Base-by-base conservation (phyloP, 2,888 invertebrate species). In the Ormyrus thymus region DNA sequence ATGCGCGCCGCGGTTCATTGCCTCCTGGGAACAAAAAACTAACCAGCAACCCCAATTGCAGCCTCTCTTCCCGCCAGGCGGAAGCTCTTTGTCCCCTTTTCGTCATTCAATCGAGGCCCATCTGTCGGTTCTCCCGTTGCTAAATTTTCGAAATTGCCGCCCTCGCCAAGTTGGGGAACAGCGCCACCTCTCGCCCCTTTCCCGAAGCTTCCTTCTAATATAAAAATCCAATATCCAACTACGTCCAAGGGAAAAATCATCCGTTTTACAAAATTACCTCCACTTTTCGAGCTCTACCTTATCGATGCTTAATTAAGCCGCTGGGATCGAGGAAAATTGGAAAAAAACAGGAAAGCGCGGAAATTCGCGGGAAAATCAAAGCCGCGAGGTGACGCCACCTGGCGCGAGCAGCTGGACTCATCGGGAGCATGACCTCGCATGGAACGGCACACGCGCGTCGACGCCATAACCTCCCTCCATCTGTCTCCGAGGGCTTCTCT, bases 141-240 rank as follows among this genome's bases (percentile, higher is more conserved):
- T 9, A 45, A n/a, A 66, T 69, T 51, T 78, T 78, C 43, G 9
- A 78, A 78, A 59, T 70, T 78, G 10, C 69, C 78, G 74, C 74
- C 29, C 48, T n/a, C 9, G 58, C 15, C 6, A 1, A 58, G 13
- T 13, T n/a, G 4, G 1, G 4, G 3, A 29, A 29, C 29, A 29
- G 29, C 29, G 29, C 29, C 29, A 29, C 4, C 29, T 29, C 29
- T 29, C 29, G 29, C 4, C 4, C 29, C 0, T 29, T 29, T 29
- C 29, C 29, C 4, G 29, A 29, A 29, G 29, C 29, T 29, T 3
- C 29, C 29, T 29, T 29, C 29, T 29, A 29, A 29, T 1, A 29
- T 29, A 29, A 29, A 29, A 29, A 29, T 29, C 29, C 29, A 29
- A 29, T 29, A 29, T 29, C 29, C 29, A 29, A 29, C 29, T 29